A percentile compares a stretch with the other conserved stretches of the same genome.
phyloP scores from a whole-genome alignment of 2,113 vertebrate genomes.

The Hyaena hyaena region DNA sequence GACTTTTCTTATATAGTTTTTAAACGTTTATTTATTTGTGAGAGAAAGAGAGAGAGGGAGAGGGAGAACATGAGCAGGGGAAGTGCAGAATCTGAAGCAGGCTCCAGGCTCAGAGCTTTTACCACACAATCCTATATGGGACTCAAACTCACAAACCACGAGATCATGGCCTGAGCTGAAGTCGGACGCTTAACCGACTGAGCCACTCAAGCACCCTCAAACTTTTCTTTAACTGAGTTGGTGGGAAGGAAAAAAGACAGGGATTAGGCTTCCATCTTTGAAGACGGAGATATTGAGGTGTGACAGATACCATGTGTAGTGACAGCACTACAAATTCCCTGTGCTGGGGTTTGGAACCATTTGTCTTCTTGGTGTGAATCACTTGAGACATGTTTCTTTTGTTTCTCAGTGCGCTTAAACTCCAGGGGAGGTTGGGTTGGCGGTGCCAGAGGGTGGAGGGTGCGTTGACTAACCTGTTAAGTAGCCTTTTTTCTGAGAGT shows the following conservation, averaged over 20 bases:
- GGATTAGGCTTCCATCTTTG: not conserved
- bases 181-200: no score
- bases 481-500: conserved; percentile 67
- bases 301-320: conserved; percentile 4
- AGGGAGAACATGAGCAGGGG: no score
- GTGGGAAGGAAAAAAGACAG: not conserved
- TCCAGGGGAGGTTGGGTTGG: conserved; percentile 15
- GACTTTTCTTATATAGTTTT: not conserved
- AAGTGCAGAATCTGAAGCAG: no score
- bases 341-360: not conserved
- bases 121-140: no score
- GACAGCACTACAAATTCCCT: not conserved
- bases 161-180: no score
- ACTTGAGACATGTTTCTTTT: not conserved
- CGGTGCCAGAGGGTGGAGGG: conserved; percentile 50
- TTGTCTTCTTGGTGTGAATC: conserved; percentile 48
- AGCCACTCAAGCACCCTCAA: no score
- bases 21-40: no score
- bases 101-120: no score
- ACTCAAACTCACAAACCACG: no score
- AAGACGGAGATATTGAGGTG: conserved; percentile 13
- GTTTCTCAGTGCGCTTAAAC: conserved; percentile 5
- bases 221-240: conserved; percentile 18
- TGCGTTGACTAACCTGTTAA: conserved; percentile 66
- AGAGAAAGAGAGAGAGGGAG: no score